Base-by-base conservation (phyloP, 2,113 vertebrate species). In the Crypturellus undulatus region DNA sequence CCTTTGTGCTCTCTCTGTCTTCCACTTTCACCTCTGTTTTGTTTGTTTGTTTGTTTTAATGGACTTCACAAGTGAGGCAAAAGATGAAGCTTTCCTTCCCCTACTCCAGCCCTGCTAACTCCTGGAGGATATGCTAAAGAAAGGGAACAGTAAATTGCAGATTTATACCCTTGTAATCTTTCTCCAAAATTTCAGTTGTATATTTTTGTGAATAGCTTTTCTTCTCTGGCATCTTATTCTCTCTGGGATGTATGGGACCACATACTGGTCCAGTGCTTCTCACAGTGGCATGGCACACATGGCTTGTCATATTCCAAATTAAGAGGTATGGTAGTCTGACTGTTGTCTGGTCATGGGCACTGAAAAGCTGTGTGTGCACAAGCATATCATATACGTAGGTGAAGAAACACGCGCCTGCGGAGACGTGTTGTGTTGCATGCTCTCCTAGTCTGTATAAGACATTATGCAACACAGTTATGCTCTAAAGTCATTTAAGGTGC, bases 11-110 rank as follows among this genome's bases (percentile, higher is more conserved):
- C 45, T 54, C 24, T 77, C 51, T 8, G 21, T 81, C 56, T 91
- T 56, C 38, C 54, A 64, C 36, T 87, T 96, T 91, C 25, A 82
- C 58, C 60, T 96, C 54, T 49, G 70, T 59, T 79, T 60, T 49
- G 47, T 22, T n/a, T 68, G 20, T 40, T 51, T 69, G 40, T 79
- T 63, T 47, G 45, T 47, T 47, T 47, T 47, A 47, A 58, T 71
- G 47, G 26, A 72, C 69, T 90, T 6, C 76, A 26, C 40, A 93
- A 45, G 56, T 24, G 34, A 71, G 54, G 32, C 51, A 70, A 80
- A 73, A 17, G 68, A 70, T 42, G 21, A 63, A 58, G 59, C 71
- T 88, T 56, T 49, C 64, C 59, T 88, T 68, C n/a, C 40, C 76
- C 6, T 73, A 60, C 76, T 84, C 67, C 52, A 72, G 69, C 58